phyloP scores from a whole-genome alignment of 2,113 vertebrate genomes.

The Prolemur simus region DNA sequence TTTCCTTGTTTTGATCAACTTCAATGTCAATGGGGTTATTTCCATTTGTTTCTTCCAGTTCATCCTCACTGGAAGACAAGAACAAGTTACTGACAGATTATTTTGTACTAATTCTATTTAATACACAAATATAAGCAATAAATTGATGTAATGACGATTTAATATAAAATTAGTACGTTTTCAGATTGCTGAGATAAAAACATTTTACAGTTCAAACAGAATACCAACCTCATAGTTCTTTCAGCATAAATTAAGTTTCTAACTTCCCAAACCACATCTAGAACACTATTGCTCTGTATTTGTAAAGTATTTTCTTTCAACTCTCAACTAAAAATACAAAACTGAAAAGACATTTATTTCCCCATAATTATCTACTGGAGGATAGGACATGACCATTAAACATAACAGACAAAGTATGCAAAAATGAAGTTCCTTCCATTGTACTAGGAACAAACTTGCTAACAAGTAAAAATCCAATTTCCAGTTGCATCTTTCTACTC shows the following conservation, averaged over 20 bases:
- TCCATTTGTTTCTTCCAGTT: conserved; percentile 89
- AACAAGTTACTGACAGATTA: conserved; percentile 63
- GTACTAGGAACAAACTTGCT: background rate
- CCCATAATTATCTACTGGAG: background rate
- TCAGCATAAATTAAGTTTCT: background rate
- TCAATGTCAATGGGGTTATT: conserved; percentile 88
- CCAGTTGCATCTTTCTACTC: background rate
- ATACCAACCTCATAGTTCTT: background rate
- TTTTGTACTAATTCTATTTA: conserved; percentile 46
- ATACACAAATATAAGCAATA: conserved; percentile 30
- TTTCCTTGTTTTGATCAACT: conserved; percentile 90
- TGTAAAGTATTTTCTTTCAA: background rate
- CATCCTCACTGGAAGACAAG: conserved; percentile 92
- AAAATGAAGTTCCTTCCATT: no score
- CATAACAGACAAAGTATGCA: background rate
- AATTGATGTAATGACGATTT: background rate
- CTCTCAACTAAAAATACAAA: background rate
- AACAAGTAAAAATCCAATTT: background rate
- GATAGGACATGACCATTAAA: no score
- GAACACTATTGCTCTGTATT: background rate
- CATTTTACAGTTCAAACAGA: background rate
- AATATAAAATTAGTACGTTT: background rate
- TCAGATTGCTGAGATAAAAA: background rate
- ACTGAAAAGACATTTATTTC: background rate
- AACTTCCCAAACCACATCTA: background rate